These are phyloP conservation scores for Caerostris extrusa DNA, from an alignment of 1,140 invertebrate species.

Conservation along the genomic window DNA sequence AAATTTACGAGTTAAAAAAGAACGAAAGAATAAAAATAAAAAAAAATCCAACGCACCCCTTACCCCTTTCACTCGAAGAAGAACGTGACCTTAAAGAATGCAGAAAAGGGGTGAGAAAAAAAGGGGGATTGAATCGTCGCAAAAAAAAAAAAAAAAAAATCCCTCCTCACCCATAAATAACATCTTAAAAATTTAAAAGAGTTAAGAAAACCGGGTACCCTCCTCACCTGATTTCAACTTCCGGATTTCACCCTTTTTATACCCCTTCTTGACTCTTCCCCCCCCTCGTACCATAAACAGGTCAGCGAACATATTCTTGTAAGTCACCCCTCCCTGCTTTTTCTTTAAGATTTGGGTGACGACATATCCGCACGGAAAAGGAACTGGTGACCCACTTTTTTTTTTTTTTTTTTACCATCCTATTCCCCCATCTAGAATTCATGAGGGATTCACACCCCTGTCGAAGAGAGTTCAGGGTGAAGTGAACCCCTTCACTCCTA, in stretches of 20 bases:
- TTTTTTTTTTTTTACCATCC: slow-evolving; percentile 21
- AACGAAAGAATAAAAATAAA: neutral
- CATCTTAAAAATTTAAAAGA: slow-evolving; percentile 33
- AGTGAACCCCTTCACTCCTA: slow-evolving; percentile 48
- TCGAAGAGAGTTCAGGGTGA: slow-evolving; percentile 65
- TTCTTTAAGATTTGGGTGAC: slow-evolving; percentile 54
- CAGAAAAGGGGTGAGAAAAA: neutral
- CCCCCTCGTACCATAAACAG: slow-evolving; percentile 30
- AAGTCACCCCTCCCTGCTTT: slow-evolving; percentile 10
- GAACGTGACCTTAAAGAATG: slow-evolving; percentile 73
- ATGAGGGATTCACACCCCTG: slow-evolving; percentile 25
- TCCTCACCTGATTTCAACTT: slow-evolving; percentile 70
- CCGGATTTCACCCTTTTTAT: slow-evolving; percentile 23
- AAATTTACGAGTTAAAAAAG: slow-evolving; percentile 9
- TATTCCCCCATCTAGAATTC: neutral
- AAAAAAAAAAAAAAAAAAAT: slow-evolving; percentile 34
- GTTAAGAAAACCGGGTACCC: slow-evolving; percentile 40
- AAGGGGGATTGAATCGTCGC: neutral
- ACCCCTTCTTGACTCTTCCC: neutral
- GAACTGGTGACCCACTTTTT: slow-evolving; percentile 69
- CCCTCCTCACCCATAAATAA: slow-evolving; percentile 5
- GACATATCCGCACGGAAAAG: slow-evolving; percentile 40
- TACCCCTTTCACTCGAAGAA: slow-evolving; percentile 51
- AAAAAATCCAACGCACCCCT: slow-evolving; percentile 30
- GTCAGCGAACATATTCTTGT: slow-evolving; percentile 45